A percentile compares a stretch with the other conserved stretches of the same genome.
These are phyloP conservation scores for Byasa hedistus DNA, from an alignment of 2,888 invertebrate species.

Conservation along the genomic window DNA sequence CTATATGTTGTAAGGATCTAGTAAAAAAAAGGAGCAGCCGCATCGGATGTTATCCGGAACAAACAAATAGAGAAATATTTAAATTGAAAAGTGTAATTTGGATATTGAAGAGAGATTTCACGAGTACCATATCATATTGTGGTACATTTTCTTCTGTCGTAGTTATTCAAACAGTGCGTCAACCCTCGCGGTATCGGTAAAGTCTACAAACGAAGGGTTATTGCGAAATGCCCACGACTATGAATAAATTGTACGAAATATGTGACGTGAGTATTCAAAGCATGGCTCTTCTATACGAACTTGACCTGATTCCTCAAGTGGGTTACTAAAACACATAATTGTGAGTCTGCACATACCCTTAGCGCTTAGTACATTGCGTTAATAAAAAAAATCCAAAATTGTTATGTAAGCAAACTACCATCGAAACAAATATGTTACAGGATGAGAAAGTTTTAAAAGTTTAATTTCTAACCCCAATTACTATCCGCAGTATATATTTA, in stretches of 20 bases:
- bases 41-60: too few relatives aligned
- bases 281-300: constrained; percentile 38
- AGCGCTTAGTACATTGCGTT: neutral
- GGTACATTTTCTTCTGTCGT: neutral
- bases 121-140: neutral
- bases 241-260: constrained; percentile 41
- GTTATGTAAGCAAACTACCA: too few relatives aligned
- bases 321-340: constrained; percentile 14
- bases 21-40: too few relatives aligned
- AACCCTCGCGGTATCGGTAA: constrained; percentile 37
- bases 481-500: too few relatives aligned
- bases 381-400: too few relatives aligned
- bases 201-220: constrained; percentile 34
- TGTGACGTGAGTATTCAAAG: constrained; percentile 35
- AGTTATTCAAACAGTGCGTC: constrained; percentile 27
- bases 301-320: constrained; percentile 40
- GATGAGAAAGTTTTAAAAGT: too few relatives aligned
- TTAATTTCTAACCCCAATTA: too few relatives aligned
- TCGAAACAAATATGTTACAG: too few relatives aligned
- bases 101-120: too few relatives aligned
- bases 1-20: too few relatives aligned
- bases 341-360: constrained; percentile 4
- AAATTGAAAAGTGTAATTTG: too few relatives aligned
- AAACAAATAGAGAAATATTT: too few relatives aligned
- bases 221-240: constrained; percentile 43